Percentiles rank a stretch among this genome's conserved stretches.
These are phyloP conservation scores for Tenthredo notha DNA, from an alignment of 2,888 invertebrate species.

Conservation along the genomic window DNA sequence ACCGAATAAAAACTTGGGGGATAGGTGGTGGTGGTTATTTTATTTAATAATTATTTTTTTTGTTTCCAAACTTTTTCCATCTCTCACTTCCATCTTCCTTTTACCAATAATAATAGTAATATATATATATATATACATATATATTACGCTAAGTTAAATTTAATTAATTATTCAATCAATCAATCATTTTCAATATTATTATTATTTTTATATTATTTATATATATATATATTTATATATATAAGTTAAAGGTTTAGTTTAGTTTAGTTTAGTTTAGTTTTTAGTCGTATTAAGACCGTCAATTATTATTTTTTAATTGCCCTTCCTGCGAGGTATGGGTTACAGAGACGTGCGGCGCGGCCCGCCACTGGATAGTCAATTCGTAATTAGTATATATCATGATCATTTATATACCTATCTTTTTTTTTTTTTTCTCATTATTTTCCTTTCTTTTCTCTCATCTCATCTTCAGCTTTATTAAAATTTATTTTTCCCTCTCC, in stretches of 20 bases:
- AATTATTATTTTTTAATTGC: constrained; percentile 60
- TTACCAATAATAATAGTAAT: neutral
- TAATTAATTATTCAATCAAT: neutral
- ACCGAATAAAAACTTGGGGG: constrained; percentile 15
- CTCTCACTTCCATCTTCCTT: neutral
- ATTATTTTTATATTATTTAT: constrained; percentile 1
- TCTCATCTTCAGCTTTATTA: no score
- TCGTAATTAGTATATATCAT: constrained; percentile 1
- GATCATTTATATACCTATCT: neutral
- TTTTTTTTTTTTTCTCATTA: neutral
- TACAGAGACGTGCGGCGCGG: constrained; percentile 57
- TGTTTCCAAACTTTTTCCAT: neutral
- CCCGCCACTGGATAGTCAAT: constrained; percentile 16
- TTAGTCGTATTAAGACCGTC: constrained; percentile 37
- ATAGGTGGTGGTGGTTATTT: neutral
- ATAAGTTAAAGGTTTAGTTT: neutral
- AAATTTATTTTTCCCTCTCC: neutral
- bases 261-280: constrained; percentile 42
- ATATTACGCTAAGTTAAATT: constrained; percentile 6
- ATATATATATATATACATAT: neutral
- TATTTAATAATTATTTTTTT: neutral
- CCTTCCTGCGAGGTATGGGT: constrained; percentile 69
- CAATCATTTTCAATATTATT: neutral
- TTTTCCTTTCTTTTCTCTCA: neutral
- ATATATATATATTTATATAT: neutral